Evolutionary conservation across 2,797 vertebrate genomes (phyloP).

Genomic region (Acomys russatus): DNA sequence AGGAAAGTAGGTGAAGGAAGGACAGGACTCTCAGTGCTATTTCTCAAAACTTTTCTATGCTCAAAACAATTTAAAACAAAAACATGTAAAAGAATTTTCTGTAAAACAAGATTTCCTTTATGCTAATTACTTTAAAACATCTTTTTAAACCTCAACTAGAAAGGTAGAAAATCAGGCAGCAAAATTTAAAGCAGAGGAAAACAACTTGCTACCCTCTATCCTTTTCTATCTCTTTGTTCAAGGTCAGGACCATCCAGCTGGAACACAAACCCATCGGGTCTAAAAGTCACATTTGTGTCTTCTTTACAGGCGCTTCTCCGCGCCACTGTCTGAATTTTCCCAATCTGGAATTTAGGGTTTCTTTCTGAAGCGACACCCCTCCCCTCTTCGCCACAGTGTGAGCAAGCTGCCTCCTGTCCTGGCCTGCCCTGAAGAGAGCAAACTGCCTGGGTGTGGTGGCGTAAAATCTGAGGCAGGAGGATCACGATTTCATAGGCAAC

Average conservation of each 20-base stretch:
- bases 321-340: background rate
- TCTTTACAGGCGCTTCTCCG: background rate
- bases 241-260: background rate
- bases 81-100: background rate
- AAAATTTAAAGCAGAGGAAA: constrained; percentile 7
- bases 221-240: background rate
- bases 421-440: background rate
- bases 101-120: constrained; percentile 1
- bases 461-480: background rate
- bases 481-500: background rate
- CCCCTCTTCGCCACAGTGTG: background rate
- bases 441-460: background rate
- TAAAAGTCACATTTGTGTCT: background rate
- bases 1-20: background rate
- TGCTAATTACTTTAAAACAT: constrained; percentile 35
- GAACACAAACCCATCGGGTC: background rate
- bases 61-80: constrained; percentile 27
- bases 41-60: background rate
- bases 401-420: background rate
- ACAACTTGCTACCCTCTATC: background rate
- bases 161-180: constrained; percentile 20
- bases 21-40: background rate
- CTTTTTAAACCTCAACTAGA: constrained; percentile 55
- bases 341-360: background rate
- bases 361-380: background rate